phyloP scores from a whole-genome alignment of 2,797 vertebrate genomes.

The Sternotherus odoratus region DNA sequence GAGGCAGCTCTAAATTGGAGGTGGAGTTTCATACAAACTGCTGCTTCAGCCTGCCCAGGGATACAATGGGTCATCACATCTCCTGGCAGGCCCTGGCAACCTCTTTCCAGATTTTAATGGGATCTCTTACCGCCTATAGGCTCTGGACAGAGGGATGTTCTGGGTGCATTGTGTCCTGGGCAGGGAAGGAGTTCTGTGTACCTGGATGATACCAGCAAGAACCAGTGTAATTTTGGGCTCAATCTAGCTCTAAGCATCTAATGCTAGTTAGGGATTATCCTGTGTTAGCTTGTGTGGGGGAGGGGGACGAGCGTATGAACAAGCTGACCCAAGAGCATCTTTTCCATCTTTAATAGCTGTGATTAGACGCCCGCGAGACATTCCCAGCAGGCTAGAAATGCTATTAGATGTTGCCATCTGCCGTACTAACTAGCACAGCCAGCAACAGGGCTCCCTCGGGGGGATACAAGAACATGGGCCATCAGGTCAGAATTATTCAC shows the following conservation, averaged over 20 bases:
- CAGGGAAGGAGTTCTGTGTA: background rate
- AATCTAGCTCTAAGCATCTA: background rate
- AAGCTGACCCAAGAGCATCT: background rate
- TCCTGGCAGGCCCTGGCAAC: background rate
- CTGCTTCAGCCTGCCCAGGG: background rate
- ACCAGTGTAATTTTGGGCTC: background rate
- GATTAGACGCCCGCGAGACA: background rate
- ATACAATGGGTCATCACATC: background rate
- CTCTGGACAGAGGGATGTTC: background rate
- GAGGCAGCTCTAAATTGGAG: background rate
- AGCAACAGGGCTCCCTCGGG: background rate
- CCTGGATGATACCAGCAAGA: background rate
- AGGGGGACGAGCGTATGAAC: background rate
- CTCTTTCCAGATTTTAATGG: background rate
- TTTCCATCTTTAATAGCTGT: background rate
- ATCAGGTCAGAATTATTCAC: background rate
- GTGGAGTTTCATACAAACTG: background rate
- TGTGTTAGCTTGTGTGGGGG: background rate
- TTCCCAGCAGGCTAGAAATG: background rate
- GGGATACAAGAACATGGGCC: background rate
- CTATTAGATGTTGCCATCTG: background rate
- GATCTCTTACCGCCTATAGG: background rate
- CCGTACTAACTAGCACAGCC: background rate
- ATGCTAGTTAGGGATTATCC: background rate
- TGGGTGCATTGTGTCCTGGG: background rate